Percentiles rank a stretch among this genome's conserved stretches.
Conservation (phyloP, 92 coral and sea anemone species). For the Phenganax stokvisi region DNA sequence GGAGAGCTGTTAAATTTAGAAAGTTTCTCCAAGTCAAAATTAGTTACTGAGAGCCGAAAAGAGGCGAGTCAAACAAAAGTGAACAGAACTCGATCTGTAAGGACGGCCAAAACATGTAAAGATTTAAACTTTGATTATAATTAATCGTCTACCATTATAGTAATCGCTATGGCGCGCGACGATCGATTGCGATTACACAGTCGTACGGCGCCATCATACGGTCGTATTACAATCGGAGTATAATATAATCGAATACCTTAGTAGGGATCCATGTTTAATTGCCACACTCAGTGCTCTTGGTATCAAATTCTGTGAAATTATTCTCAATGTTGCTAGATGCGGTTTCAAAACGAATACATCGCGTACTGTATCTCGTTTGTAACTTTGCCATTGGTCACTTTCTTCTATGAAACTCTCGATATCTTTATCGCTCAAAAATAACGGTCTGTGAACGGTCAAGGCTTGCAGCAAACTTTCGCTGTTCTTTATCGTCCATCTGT, state of each 20-base stretch:
- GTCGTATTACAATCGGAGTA: neutral
- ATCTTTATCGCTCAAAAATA: constrained; percentile 61
- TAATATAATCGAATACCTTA: constrained; percentile 48
- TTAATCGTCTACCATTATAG: no score
- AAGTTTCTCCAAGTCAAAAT: no score
- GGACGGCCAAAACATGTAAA: no score
- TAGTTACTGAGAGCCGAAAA: no score
- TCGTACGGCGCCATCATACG: no score
- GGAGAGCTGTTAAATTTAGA: no score
- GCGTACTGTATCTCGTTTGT: constrained; percentile 68
- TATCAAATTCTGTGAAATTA: constrained; percentile 51
- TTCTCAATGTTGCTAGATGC: constrained; percentile 36
- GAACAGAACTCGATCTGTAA: no score
- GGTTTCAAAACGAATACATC: constrained; percentile 55
- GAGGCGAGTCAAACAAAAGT: no score
- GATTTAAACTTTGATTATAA: no score
- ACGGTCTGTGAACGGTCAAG: constrained; percentile 63
- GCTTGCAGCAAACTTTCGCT: constrained; percentile 71
- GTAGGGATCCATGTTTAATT: constrained; percentile 68
- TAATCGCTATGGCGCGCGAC: no score
- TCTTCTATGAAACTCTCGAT: constrained; percentile 72
- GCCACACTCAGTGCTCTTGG: constrained; percentile 61
- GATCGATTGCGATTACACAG: no score
- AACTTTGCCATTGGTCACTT: constrained; percentile 96
- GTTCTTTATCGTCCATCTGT: constrained; percentile 83